Evolutionary conservation across 1,140 invertebrate genomes (phyloP), one percentile per base, ranked within the genome.

Genomic region (Trichomalopsis sarcophagae): DNA sequence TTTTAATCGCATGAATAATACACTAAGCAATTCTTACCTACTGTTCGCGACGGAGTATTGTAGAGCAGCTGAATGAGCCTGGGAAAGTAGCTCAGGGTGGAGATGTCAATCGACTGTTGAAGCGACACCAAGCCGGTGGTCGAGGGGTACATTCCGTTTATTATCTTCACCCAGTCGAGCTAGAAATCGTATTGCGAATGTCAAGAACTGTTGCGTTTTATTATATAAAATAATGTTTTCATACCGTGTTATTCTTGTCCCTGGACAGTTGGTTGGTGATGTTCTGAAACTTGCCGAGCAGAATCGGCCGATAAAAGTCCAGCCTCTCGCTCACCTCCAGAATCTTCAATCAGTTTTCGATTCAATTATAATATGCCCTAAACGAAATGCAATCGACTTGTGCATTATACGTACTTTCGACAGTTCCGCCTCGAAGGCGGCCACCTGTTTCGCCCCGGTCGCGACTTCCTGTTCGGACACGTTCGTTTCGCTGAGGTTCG

Each of bases 141-240:
- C 6, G 21, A 33, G 14, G 23, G 47, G 62, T 74, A 62, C 27
- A 82, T 62, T 36, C 11, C 27, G 21, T 82, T 82, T 55, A 82
- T 82, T 17, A 82, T 74, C n/a, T 74, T 55, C 21, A 36, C 30
- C 80, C 80, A 82, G 62, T 82, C 50, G 10, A 73, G 23, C 69
- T 82, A 14, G n/a, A 73, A 33, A 36, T 33, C 27, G 27, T 33
- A 9, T 30, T 33, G 23, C 7, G 40, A 33, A 11, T 33, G 4
- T 74, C 33, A 9, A 3, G 0, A 0, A 13, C 14, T 36, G 33
- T 5, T 74, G 13, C 10, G 33, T 36, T 27, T 27, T 74, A 11
- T 36, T 74, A 74, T 7, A 40, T 7, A 33, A 74, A 17, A 21
- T 27, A 74, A 4, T 14, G 0, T 36, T 74, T 36, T 33, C 13